phyloP scores from a whole-genome alignment of 2,888 invertebrate genomes.

The Ellobium chinense region DNA sequence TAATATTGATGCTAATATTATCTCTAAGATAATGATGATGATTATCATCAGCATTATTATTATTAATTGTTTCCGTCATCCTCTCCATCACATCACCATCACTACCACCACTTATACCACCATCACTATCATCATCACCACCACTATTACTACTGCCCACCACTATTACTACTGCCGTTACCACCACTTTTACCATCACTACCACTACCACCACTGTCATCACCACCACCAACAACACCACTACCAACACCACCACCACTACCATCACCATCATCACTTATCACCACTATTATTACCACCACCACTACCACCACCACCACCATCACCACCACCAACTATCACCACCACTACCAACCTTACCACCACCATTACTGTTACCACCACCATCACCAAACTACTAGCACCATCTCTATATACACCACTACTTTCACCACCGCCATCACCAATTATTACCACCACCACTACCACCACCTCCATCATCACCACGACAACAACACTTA shows the following conservation, averaged over 20 bases:
- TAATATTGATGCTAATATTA: too few species aligned
- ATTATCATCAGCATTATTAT: background rate
- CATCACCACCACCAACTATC: too few species aligned
- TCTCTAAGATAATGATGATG: too few species aligned
- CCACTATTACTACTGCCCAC: background rate
- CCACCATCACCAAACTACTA: background rate
- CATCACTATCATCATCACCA: background rate
- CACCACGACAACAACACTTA: background rate
- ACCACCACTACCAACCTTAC: too few species aligned
- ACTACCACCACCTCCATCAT: background rate
- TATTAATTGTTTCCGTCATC: background rate
- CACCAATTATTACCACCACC: background rate
- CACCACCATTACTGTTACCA: too few species aligned
- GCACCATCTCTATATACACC: background rate
- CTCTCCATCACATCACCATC: background rate
- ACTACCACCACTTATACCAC: too few species aligned
- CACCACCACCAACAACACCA: background rate
- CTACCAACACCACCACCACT: too few species aligned
- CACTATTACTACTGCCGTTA: background rate
- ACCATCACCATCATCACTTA: too few species aligned
- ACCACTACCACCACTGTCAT: background rate
- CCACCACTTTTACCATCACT: background rate
- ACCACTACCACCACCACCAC: too few species aligned
- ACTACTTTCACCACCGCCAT: background rate
- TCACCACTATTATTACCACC: too few species aligned